Evolutionary conservation across 2,113 vertebrate species (phyloP).

Genomic region (Azemiops feae): DNA sequence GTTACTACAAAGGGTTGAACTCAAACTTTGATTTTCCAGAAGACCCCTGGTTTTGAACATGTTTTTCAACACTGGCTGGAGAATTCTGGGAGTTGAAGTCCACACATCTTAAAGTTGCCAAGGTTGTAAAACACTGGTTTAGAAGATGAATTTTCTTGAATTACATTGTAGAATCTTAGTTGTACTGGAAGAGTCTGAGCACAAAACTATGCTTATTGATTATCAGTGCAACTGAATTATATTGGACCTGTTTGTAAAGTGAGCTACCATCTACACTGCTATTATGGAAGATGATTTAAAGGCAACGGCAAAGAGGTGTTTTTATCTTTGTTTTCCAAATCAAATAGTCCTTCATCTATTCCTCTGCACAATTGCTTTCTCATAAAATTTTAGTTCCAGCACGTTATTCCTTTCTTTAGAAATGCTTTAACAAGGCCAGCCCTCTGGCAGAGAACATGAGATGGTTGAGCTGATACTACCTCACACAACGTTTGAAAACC

Average conservation of each 20-base stretch:
- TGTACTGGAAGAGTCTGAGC: conserved; percentile 33
- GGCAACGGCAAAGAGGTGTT: neutral
- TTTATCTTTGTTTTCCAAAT: neutral
- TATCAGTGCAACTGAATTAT: conserved; percentile 18
- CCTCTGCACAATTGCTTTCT: neutral
- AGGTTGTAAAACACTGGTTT: neutral
- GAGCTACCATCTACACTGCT: neutral
- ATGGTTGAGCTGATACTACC: neutral
- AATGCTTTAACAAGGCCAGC: neutral
- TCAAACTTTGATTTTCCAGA: neutral
- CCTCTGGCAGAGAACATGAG: neutral
- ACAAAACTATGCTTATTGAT: conserved; percentile 27
- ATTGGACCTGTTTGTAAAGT: conserved; percentile 1
- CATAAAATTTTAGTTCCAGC: neutral
- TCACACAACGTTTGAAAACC: neutral
- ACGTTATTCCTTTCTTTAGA: neutral
- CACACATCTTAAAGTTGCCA: neutral
- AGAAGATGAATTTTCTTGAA: conserved; percentile 10
- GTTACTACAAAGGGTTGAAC: neutral
- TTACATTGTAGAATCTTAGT: conserved; percentile 18
- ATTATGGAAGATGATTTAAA: neutral
- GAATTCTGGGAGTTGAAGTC: neutral
- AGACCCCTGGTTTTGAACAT: neutral
- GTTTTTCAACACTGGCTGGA: neutral
- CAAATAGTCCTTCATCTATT: neutral